phyloP scores from a whole-genome alignment of 2,888 invertebrate species.

The Amphimallon solstitiale region DNA sequence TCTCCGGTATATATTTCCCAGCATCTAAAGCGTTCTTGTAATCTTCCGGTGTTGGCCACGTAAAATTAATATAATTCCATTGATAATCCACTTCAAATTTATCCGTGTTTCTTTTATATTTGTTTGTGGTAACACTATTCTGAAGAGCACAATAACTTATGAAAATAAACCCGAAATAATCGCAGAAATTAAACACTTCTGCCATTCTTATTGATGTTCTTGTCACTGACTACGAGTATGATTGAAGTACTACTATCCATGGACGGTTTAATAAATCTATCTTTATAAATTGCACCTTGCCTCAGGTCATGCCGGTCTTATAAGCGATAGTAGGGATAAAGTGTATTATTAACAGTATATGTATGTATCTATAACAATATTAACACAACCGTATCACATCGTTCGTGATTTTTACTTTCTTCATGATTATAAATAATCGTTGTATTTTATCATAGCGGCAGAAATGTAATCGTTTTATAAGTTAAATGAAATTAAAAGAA shows the following conservation, averaged over 20 bases:
- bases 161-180: constrained; percentile 50
- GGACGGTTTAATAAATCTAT: constrained; percentile 17
- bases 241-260: constrained; percentile 19
- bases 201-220: constrained; percentile 26
- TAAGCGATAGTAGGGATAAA: constrained; percentile 25
- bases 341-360: constrained; percentile 20
- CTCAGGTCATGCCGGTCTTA: constrained; percentile 2
- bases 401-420: neutral
- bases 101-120: constrained; percentile 41
- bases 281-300: constrained; percentile 28
- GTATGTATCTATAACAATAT: neutral
- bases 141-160: constrained; percentile 47
- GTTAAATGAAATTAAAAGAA: too few relatives aligned
- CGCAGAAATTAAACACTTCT: constrained; percentile 42
- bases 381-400: neutral
- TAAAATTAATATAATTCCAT: constrained; percentile 76
- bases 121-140: constrained; percentile 30
- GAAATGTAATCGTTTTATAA: too few relatives aligned
- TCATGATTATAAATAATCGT: too few relatives aligned
- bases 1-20: constrained; percentile 63
- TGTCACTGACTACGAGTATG: neutral
- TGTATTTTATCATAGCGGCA: too few relatives aligned
- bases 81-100: constrained; percentile 74
- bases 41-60: constrained; percentile 70
- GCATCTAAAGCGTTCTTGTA: constrained; percentile 64